Conservation (phyloP, 2,888 invertebrate genomes). For the Nomada ruficornis region DNA sequence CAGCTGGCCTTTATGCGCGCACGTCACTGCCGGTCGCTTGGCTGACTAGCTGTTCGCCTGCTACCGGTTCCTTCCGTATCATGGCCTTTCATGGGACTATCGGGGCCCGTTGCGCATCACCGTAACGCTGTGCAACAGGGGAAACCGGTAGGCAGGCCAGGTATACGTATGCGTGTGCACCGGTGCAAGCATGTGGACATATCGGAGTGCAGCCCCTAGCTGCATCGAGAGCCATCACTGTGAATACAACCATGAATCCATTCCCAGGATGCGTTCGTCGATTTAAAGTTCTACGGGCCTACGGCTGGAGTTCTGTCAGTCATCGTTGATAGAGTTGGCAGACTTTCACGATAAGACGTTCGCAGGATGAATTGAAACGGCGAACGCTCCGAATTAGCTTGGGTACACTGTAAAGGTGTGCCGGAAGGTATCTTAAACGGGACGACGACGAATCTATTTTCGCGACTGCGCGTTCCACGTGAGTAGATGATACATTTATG, state of each 20-base stretch:
- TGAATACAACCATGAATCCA: conserved; percentile 51
- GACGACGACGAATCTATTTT: too few species aligned
- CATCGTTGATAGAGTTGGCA: background rate
- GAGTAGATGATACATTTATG: too few species aligned
- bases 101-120: conserved; percentile 74
- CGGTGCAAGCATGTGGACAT: conserved; percentile 59
- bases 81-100: conserved; percentile 73
- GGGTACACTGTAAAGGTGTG: too few species aligned
- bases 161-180: conserved; percentile 43
- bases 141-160: conserved; percentile 61
- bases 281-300: conserved; percentile 15
- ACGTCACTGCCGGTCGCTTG: conserved; percentile 53
- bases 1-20: conserved; percentile 74
- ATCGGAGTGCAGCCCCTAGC: conserved; percentile 57
- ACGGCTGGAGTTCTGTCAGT: background rate
- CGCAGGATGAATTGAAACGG: too few species aligned
- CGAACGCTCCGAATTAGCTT: too few species aligned
- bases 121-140: conserved; percentile 71
- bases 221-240: conserved; percentile 41
- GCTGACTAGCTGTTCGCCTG: conserved; percentile 51
- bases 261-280: conserved; percentile 55
- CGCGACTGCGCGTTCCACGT: too few species aligned
- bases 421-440: too few species aligned
- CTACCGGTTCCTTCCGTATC: conserved; percentile 42
- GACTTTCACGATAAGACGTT: background rate